Evolutionary conservation across 2,113 vertebrate genomes (phyloP).

Genomic region (Macroglossus sobrinus): DNA sequence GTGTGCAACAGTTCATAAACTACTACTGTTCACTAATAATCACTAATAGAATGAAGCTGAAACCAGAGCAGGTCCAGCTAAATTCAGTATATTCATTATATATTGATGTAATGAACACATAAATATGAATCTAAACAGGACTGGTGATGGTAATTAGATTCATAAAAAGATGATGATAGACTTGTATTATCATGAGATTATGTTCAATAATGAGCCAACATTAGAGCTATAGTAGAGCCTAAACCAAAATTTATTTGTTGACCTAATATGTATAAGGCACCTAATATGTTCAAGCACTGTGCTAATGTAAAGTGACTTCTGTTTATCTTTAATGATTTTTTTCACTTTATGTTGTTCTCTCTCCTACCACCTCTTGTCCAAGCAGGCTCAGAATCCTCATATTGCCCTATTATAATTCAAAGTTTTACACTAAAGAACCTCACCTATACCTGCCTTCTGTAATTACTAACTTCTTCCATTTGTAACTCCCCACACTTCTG

Average conservation of each 20-base stretch:
- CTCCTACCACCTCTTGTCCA: neutral
- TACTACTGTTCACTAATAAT: neutral
- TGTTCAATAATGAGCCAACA: neutral
- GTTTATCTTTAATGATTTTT: neutral
- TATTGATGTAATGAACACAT: neutral
- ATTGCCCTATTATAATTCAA: neutral
- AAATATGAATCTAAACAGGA: neutral
- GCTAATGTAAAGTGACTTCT: neutral
- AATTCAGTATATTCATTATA: neutral
- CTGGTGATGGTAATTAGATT: neutral
- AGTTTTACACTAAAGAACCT: neutral
- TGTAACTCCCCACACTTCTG: neutral
- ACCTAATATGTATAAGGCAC: neutral
- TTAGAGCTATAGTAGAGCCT: neutral
- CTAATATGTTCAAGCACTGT: neutral
- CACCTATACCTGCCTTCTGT: neutral
- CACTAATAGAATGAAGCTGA: neutral
- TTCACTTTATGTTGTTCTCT: neutral
- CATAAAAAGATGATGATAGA: neutral
- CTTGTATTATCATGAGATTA: neutral
- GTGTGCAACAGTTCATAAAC: neutral
- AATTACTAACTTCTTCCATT: neutral
- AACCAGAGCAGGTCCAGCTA: neutral
- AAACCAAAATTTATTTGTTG: neutral
- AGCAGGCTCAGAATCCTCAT: neutral